Conservation (phyloP, 1,140 invertebrate species). For the Drosophila ogumai region DNA sequence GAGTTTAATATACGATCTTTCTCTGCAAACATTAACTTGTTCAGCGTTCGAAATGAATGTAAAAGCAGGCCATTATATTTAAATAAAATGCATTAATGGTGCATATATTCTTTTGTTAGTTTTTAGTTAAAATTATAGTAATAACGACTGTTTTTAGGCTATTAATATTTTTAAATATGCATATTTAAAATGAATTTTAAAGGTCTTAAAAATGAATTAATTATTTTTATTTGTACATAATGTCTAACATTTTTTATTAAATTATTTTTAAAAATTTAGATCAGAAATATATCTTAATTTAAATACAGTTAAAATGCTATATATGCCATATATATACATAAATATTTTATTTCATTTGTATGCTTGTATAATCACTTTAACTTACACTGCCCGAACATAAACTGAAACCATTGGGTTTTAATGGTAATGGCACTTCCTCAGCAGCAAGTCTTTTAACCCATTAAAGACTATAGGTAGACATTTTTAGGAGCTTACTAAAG, state of each 20-base stretch:
- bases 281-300: not conserved
- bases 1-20: not conserved
- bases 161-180: not conserved
- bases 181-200: too few relatives aligned
- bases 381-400: constrained; percentile 1
- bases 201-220: too few relatives aligned
- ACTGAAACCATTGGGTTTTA: constrained; percentile 22
- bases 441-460: constrained; percentile 27
- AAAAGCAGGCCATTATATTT: not conserved
- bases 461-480: not conserved
- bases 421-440: constrained; percentile 54
- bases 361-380: constrained; percentile 1
- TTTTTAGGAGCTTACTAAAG: not conserved
- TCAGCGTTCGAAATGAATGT: not conserved
- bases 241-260: too few relatives aligned
- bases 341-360: not conserved
- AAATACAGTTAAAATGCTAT: not conserved
- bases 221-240: too few relatives aligned
- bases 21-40: not conserved
- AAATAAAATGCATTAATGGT: not conserved
- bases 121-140: not conserved
- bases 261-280: too few relatives aligned
- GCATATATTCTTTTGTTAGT: not conserved
- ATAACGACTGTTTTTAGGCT: not conserved
- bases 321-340: not conserved